Evolutionary conservation across 2,888 invertebrate species (phyloP).

Genomic region (Hylaea fasciaria): DNA sequence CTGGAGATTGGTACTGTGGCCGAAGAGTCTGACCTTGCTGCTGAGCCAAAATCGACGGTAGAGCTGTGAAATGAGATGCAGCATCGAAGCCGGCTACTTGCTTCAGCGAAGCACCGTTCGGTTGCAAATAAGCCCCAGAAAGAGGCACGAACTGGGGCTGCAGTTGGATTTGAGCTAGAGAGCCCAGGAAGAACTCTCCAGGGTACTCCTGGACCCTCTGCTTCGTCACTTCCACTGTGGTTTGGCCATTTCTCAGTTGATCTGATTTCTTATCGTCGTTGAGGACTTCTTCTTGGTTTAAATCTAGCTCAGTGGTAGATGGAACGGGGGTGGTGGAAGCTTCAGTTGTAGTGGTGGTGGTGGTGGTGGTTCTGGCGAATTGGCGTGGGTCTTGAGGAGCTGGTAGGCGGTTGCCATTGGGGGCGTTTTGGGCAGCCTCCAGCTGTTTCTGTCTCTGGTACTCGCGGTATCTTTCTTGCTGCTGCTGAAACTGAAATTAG

Average conservation of each 20-base stretch:
- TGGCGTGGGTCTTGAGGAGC: constrained; percentile 62
- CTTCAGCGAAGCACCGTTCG: constrained; percentile 54
- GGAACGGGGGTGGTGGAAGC: constrained; percentile 54
- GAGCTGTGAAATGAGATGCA: constrained; percentile 69
- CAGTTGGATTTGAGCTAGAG: constrained; percentile 68
- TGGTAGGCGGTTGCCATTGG: constrained; percentile 53
- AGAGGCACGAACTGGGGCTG: constrained; percentile 68
- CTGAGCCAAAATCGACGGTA: constrained; percentile 73
- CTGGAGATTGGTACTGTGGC: constrained; percentile 52
- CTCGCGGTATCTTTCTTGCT: constrained; percentile 69
- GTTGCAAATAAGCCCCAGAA: constrained; percentile 62
- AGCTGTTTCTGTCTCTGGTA: constrained; percentile 69
- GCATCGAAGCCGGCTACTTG: constrained; percentile 68
- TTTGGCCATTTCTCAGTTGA: constrained; percentile 55
- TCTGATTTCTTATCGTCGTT: constrained; percentile 36
- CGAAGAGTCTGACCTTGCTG: constrained; percentile 58
- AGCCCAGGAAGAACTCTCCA: constrained; percentile 70
- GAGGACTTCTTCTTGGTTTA: constrained; percentile 67
- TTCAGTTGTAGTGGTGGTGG: constrained; percentile 58
- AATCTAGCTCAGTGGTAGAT: constrained; percentile 61
- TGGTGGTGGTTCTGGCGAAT: constrained; percentile 52
- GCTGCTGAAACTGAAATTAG: constrained; percentile 66
- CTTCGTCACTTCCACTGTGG: constrained; percentile 71
- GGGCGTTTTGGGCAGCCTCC: constrained; percentile 52
- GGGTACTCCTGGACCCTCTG: constrained; percentile 76